Evolutionary conservation across 2,888 invertebrate genomes (phyloP).

Genomic region (Brachyopa scutellaris): DNA sequence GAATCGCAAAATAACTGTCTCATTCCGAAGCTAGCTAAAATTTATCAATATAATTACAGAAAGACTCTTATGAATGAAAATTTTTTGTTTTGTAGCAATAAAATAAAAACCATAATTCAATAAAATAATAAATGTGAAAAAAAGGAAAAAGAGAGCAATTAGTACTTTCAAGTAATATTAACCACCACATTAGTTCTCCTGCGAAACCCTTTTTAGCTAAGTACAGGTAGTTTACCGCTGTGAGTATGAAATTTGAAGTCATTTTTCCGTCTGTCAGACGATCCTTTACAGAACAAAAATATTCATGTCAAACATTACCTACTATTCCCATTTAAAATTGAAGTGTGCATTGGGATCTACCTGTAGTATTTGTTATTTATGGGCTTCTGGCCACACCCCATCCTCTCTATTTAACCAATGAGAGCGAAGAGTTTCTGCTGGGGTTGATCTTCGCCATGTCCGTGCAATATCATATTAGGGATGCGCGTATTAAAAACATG

Average conservation of each 20-base stretch:
- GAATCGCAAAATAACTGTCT: not conserved
- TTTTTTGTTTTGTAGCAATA: slow-evolving; percentile 24
- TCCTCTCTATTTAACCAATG: slow-evolving; percentile 44
- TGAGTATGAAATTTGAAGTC: slow-evolving; percentile 7
- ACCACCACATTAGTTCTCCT: not conserved
- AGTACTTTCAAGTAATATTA: slow-evolving; percentile 4
- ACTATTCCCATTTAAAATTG: slow-evolving; percentile 2
- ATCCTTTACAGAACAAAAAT: slow-evolving; percentile 6
- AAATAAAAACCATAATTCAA: not conserved
- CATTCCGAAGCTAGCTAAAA: not conserved
- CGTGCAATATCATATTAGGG: slow-evolving; percentile 9
- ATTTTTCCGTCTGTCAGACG: slow-evolving; percentile 10
- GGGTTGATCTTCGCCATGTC: slow-evolving; percentile 56
- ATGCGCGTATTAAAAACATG: slow-evolving; percentile 37
- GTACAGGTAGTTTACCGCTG: slow-evolving; percentile 33
- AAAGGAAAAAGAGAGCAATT: slow-evolving; percentile 36
- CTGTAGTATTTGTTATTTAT: slow-evolving; percentile 16
- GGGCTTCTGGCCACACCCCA: slow-evolving; percentile 34
- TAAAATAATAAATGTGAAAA: slow-evolving; percentile 16
- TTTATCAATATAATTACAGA: not conserved
- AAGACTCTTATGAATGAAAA: slow-evolving; percentile 31
- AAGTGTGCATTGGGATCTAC: no score
- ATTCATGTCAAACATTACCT: no score
- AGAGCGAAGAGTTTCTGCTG: not conserved
- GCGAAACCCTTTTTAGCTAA: not conserved